phyloP scores from a whole-genome alignment of 35 echinoderm and acorn worm species.

The Apostichopus parvimensis region DNA sequence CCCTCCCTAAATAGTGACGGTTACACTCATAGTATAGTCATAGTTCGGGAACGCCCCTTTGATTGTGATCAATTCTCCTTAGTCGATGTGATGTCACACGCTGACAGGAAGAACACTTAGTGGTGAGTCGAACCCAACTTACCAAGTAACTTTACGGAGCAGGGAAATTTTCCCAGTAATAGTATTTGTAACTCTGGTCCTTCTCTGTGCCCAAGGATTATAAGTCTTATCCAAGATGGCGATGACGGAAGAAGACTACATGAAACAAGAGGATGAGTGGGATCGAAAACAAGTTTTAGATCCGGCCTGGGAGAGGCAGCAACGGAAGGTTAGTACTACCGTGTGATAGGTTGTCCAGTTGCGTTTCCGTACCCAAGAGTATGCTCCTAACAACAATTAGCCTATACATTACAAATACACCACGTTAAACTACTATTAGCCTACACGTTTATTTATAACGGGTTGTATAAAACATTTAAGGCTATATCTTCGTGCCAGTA shows the following conservation, averaged over 20 bases:
- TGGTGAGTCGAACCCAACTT: constrained; percentile 55
- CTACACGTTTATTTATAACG: constrained; percentile 12
- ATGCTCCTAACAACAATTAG: background rate
- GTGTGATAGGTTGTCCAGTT: background rate
- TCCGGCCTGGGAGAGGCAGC: constrained; percentile 97
- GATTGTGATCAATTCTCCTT: constrained; percentile 22
- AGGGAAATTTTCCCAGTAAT: constrained; percentile 34
- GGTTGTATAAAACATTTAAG: too few species aligned
- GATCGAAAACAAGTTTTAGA: constrained; percentile 83
- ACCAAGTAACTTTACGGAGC: constrained; percentile 47
- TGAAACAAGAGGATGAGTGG: constrained; percentile 98
- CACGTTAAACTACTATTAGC: background rate
- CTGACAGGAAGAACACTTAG: constrained; percentile 51
- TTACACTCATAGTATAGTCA: background rate
- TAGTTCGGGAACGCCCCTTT: constrained; percentile 11
- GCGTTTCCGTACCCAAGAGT: background rate
- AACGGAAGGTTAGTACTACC: constrained; percentile 77
- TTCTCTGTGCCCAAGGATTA: constrained; percentile 54
- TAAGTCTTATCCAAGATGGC: constrained; percentile 48
- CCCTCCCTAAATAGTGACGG: too few species aligned
- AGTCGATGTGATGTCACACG: constrained; percentile 27
- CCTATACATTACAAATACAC: background rate
- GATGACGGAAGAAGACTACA: constrained; percentile 70
- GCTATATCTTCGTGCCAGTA: too few species aligned
- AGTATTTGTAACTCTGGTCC: constrained; percentile 45